Evolutionary conservation across 2,797 vertebrate genomes (phyloP), one percentile per base, ranked within the genome.

Genomic region (Xenopus petersii): DNA sequence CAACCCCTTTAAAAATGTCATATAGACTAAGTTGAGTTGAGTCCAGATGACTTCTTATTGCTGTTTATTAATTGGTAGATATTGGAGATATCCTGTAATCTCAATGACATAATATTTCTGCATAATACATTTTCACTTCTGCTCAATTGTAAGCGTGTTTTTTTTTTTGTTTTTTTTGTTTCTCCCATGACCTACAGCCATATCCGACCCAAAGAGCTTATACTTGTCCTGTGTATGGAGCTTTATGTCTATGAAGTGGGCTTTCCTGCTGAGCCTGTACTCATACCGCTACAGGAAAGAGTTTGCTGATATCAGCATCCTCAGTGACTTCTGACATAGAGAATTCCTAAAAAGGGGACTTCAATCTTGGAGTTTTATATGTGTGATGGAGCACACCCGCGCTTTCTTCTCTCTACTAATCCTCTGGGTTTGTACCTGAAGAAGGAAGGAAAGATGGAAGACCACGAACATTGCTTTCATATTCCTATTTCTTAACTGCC

Each of bases 241-340:
- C 74, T 87, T 95, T 87, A 94, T 99, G 85, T 92, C 91, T 67
- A 84, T 96, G 75, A 99, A 99, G 83, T 99, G 97, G 97, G 89
- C 95, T 48, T 89, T 91, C 79, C 83, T 98, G 80, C 94, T 98
- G 10, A 63, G 88, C n/a, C 77, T 96, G 26, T 88, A 91, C 0
- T 86, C 96, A 0, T 86, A 91, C 82, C 94, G 93, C 21, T 98
- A 99, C 88, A 88, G 91, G 64, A 93, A 92, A 3, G 96, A 98
- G 86, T 98, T 98, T 1, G 94, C 94, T 0, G 96, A 98, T 88
- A 95, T 98, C 90, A 93, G 95, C 70, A 98, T 98, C 89, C 96
- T 99, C 85, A 96, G 94, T 73, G 95, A 98, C 88, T 98, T 98
- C 89, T 98, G 81, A 94, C 47, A 56, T 36, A 67, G 30, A 64